Conservation (phyloP, 1,140 invertebrate species). For the Pseudomyrmex dendroicus region DNA sequence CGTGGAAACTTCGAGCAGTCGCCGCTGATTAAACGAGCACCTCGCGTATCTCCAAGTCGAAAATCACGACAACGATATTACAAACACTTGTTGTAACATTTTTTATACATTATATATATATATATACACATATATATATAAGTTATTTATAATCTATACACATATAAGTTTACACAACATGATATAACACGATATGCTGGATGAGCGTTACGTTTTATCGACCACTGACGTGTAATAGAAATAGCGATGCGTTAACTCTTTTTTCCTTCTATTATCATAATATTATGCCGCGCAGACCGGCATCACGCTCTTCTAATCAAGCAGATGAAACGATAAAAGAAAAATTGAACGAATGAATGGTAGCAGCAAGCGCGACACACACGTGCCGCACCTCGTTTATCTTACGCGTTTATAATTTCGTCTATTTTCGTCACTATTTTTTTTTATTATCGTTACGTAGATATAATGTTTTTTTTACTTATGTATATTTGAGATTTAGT, state of each 20-base stretch:
- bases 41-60: neutral
- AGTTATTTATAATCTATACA: no score
- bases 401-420: constrained; percentile 31
- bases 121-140: neutral
- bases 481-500: no score
- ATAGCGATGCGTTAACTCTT: constrained; percentile 39
- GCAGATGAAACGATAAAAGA: constrained; percentile 43
- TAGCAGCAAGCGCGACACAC: neutral
- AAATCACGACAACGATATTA: constrained; percentile 17
- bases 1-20: neutral
- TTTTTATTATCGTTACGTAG: no score
- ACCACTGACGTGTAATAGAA: constrained; percentile 59
- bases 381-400: neutral
- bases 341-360: constrained; percentile 54
- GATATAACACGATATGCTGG: constrained; percentile 35
- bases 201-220: constrained; percentile 60
- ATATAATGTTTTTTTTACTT: no score
- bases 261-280: neutral
- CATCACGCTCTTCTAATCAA: constrained; percentile 55
- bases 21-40: constrained; percentile 21
- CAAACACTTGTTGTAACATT: constrained; percentile 36
- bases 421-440: neutral
- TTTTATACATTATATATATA: neutral
- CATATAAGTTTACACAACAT: constrained; percentile 1
- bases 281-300: constrained; percentile 30